Base-by-base conservation (phyloP, 2,888 invertebrate genomes). In the Phlogophora meticulosa region DNA sequence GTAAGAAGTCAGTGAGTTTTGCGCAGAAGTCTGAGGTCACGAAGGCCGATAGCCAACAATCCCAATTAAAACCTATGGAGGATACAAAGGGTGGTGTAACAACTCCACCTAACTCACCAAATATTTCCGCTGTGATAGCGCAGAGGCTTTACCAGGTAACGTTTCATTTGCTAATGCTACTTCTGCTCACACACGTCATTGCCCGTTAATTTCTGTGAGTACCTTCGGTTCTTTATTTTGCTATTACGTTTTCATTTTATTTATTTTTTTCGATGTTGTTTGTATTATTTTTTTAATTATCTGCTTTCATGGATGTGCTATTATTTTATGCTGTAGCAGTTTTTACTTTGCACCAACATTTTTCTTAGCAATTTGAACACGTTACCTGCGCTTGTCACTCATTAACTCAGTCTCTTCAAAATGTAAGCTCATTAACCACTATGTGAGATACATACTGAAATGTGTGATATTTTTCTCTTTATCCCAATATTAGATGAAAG, bases 1-100 rank as follows among this genome's bases (percentile, higher is more conserved):
- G 96, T 85, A 97, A 97, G 90, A 98, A 98, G 90, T 97, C 97
- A 78, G 98, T 98, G 75, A 98, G 97, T 91, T 98, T 98, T 91
- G 97, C 97, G 55, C 96, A 96, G 89, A 97, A 96, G 89, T 89
- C 93, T 76, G 94, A 93, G 75, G 89, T 86, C 43, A 91, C 87
- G 45, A 91, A 91, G 73, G 87, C 87, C 72, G 92, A 91, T 83
- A 88, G 86, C 70, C 89, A 88, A 80, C 95, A 93, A 82, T 95
- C 91, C 87, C 93, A 91, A 81, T 92, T 92, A 80, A 95, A 94
- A 90, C 94, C 95, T 79, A 95, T 95, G 86, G 96, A 96, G 78
- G 94, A 96, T 76, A 92, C 96, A 59, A 94, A 94, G 83, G 92
- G 91, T 72, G 90, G 83, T 83, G 93, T 96, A 68, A 93, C 96